phyloP scores from a whole-genome alignment of 1,140 invertebrate genomes.

The Holcopasites calliopsidis region DNA sequence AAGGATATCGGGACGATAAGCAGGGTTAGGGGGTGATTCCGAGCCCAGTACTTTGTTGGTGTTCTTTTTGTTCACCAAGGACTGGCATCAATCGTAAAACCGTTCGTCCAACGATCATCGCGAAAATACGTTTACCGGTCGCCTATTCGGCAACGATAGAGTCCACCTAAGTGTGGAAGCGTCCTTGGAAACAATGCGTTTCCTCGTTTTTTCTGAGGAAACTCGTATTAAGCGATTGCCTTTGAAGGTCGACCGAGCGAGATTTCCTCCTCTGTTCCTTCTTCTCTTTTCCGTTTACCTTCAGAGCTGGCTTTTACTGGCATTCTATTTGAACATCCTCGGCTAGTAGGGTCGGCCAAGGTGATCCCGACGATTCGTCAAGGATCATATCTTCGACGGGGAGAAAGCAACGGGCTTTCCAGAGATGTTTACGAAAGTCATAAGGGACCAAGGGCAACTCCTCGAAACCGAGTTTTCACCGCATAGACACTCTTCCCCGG shows the following conservation, averaged over 20 bases:
- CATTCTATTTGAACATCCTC: neutral
- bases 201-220: neutral
- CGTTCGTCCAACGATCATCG: slow-evolving; percentile 12
- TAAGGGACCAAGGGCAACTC: slow-evolving; percentile 52
- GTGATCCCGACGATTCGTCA: slow-evolving; percentile 34
- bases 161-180: no score
- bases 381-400: slow-evolving; percentile 33
- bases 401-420: slow-evolving; percentile 53
- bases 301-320: neutral
- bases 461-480: slow-evolving; percentile 52
- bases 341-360: slow-evolving; percentile 9
- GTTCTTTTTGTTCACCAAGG: slow-evolving; percentile 39
- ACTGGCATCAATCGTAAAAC: slow-evolving; percentile 31
- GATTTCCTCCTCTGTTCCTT: neutral
- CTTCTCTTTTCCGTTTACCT: neutral
- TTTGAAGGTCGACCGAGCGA: neutral
- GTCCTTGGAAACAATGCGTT: neutral
- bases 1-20: slow-evolving; percentile 55
- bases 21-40: slow-evolving; percentile 41
- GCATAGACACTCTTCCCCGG: neutral
- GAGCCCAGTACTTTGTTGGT: slow-evolving; percentile 27
- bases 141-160: neutral
- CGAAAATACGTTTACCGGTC: slow-evolving; percentile 6
- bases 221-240: neutral
- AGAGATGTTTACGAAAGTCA: slow-evolving; percentile 62